These are phyloP conservation scores for Campoletis sonorensis DNA, from an alignment of 1,140 invertebrate species.

Conservation along the genomic window DNA sequence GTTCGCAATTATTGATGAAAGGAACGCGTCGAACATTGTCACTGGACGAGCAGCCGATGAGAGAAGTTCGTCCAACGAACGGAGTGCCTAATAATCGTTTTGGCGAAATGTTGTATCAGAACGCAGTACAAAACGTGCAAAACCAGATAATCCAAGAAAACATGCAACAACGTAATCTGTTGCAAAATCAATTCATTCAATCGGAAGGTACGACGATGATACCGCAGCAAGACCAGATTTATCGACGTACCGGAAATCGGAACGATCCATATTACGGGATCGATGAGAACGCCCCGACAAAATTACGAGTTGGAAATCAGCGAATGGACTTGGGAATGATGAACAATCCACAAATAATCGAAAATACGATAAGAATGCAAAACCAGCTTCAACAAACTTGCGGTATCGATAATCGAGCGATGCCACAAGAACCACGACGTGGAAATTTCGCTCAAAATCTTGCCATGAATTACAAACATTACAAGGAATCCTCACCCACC, in stretches of 20 bases:
- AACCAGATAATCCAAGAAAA: slow-evolving; percentile 76
- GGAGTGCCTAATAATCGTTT: slow-evolving; percentile 59
- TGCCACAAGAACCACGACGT: slow-evolving; percentile 69
- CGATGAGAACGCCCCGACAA: not conserved
- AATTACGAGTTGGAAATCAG: not conserved
- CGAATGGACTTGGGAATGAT: slow-evolving; percentile 3
- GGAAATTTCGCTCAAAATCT: slow-evolving; percentile 63
- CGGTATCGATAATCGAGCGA: slow-evolving; percentile 61
- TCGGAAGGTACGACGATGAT: slow-evolving; percentile 27
- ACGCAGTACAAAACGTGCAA: slow-evolving; percentile 74
- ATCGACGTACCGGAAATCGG: slow-evolving; percentile 4
- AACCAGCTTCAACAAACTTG: slow-evolving; percentile 64
- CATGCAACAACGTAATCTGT: slow-evolving; percentile 71
- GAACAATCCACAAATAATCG: slow-evolving; percentile 51
- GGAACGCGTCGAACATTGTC: slow-evolving; percentile 46
- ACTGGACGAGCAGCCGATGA: slow-evolving; percentile 60
- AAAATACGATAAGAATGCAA: slow-evolving; percentile 62
- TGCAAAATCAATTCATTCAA: slow-evolving; percentile 62
- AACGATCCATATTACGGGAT: slow-evolving; percentile 6
- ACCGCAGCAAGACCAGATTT: not conserved
- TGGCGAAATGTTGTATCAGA: slow-evolving; percentile 69
- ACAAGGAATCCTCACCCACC: slow-evolving; percentile 1
- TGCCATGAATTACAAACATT: slow-evolving; percentile 46
- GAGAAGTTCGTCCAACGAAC: slow-evolving; percentile 58
- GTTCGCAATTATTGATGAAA: slow-evolving; percentile 56